Evolutionary conservation across 2,797 vertebrate genomes (phyloP), one percentile per base, ranked within the genome.

Genomic region (Pelobates cultripes): DNA sequence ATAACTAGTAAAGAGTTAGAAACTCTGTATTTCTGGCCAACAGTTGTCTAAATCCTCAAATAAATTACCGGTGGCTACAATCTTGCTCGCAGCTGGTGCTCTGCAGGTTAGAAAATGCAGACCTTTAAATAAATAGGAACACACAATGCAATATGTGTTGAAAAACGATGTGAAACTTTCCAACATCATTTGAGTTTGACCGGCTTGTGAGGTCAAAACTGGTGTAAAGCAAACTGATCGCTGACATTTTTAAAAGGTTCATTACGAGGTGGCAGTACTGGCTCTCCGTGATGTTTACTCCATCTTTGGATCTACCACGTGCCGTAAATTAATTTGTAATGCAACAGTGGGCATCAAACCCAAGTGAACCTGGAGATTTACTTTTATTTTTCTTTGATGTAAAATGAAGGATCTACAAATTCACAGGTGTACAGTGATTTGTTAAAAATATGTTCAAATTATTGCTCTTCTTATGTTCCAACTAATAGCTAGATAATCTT

Each of bases 61-160:
- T 47, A 86, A 85, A 85, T 84, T 44, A 75, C 2, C 60, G 44
- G 66, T 84, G 15, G 81, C 75, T 85, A 64, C 81, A 86, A 15
- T 64, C 5, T 70, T 70, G 10, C 60, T 9, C 71, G 17, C 45
- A 86, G 76, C 63, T 76, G n/a, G 2, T 8, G 67, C 83, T 87
- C 82, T 55, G 14, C 70, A 3, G 4, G 45, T 73, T 78, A 72
- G 0, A 75, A 1, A 0, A 86, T 73, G 77, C 64, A 28, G 4
- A 41, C 57, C 13, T 81, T 87, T 78, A 80, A 82, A 70, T 61
- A 80, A 9, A 41, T 63, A 28, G 43, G 43, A 74, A 64, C 61
- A 3, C 72, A 60, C 42, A 84, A 72, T 60, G 40, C 3, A n/a
- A 80, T 42, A 0, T 44, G 3, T 47, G 1, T 68, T 53, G 43